Base-by-base conservation (phyloP, 2,113 vertebrate genomes). In the Apistogramma diplotaenia region DNA sequence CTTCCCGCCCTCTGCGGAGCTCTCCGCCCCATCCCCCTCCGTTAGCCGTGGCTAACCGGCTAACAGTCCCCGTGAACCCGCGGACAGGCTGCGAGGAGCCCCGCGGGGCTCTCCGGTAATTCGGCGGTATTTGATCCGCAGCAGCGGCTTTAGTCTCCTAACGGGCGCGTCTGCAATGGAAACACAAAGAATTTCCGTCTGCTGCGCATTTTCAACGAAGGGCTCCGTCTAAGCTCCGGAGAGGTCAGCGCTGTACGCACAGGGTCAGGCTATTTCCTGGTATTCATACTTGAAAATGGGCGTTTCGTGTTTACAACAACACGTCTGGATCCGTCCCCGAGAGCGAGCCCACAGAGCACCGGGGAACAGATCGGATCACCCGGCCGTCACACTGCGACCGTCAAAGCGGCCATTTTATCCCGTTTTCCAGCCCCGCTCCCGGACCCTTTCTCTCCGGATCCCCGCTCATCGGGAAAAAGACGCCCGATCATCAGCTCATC, bases 1-100 rank as follows among this genome's bases (percentile, higher is more conserved):
- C 89, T 93, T 95, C 94, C 95, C 94, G 94, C 94, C 94, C 92
- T 95, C 90, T 85, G 88, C 88, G 4, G 60, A 33, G 85, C 79
- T 65, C 82, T 61, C 86, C 74, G 61, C 78, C 90, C 85, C 88
- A 85, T 90, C 81, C 83, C 90, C 84, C 84, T 70, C 77, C 35
- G 43, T 62, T 76, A 73, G 46, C 81, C 25, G n/a, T 25, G 35
- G 79, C 37, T 54, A 85, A 37, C 2, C 33, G 3, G 35, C 16
- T 51, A 81, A 29, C 62, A 60, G 23, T 49, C 62, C 15, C 16
- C 1, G 16, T 11, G 2, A 43, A 54, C 25, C 6, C 31, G 7
- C 9, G 2, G 4, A 75, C 15, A 19, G 56, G 33, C 6, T 8
- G 13, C 3, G 37, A 27, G 23, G 1, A 25, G 27, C 19, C 6